These are phyloP conservation scores for Halichoeres trimaculatus DNA, from an alignment of 2,113 vertebrate species.

Conservation along the genomic window DNA sequence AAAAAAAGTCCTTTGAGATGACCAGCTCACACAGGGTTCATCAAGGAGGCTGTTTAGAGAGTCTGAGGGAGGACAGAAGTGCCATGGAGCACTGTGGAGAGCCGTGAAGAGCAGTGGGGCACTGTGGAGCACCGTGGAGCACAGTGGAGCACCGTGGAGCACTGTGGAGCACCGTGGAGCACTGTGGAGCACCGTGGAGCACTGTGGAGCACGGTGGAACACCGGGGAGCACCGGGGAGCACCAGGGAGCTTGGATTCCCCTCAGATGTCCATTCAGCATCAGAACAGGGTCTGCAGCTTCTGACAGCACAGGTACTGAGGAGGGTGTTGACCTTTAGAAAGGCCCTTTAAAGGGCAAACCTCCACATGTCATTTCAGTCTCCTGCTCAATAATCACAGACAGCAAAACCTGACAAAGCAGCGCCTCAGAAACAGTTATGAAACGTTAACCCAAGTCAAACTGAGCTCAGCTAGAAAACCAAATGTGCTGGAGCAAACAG, in stretches of 20 bases:
- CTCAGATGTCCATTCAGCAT: neutral
- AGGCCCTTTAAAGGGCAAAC: constrained; percentile 46
- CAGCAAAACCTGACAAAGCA: constrained; percentile 5
- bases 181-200: no score
- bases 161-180: no score
- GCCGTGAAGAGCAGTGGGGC: no score
- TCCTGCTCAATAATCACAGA: constrained; percentile 10
- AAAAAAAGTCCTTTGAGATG: constrained; percentile 27
- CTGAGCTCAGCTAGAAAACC: no score
- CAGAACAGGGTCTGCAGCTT: neutral
- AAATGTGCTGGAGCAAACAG: neutral
- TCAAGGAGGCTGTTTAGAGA: neutral
- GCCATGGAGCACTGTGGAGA: no score
- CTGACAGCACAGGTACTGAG: neutral
- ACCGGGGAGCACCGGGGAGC: no score
- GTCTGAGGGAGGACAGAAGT: neutral
- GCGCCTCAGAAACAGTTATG: neutral
- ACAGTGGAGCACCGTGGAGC: no score
- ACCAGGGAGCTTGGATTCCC: neutral
- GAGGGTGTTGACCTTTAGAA: constrained; percentile 2
- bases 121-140: no score
- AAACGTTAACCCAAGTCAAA: neutral
- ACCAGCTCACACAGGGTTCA: constrained; percentile 3
- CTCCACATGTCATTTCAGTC: constrained; percentile 13
- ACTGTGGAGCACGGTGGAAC: no score